phyloP scores from a whole-genome alignment of 2,797 vertebrate genomes.

The Malacoctenus gilli region DNA sequence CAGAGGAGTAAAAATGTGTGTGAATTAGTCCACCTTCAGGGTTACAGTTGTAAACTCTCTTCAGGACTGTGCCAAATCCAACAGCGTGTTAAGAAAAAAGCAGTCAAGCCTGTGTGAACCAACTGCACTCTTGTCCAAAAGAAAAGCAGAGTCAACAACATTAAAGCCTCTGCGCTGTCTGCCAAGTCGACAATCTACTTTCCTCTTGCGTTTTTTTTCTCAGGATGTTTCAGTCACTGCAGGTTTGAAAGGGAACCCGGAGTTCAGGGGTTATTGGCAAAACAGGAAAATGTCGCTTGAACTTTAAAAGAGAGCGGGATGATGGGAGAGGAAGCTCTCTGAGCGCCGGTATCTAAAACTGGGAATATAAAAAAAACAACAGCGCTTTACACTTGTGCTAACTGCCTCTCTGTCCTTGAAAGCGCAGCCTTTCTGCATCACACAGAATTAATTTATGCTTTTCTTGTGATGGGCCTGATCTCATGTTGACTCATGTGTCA shows the following conservation, averaged over 20 bases:
- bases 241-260: slow-evolving; percentile 50
- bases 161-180: slow-evolving; percentile 48
- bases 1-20: neutral
- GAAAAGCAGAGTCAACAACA: slow-evolving; percentile 57
- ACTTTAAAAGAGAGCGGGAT: slow-evolving; percentile 32
- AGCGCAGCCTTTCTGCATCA: slow-evolving; percentile 2
- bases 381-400: neutral
- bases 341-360: slow-evolving; percentile 3
- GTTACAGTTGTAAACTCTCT: slow-evolving; percentile 20
- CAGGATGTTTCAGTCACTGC: slow-evolving; percentile 37
- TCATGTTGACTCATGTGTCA: slow-evolving; percentile 26
- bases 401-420: slow-evolving; percentile 21
- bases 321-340: slow-evolving; percentile 44
- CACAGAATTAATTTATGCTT: slow-evolving; percentile 27
- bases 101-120: slow-evolving; percentile 46
- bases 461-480: slow-evolving; percentile 20
- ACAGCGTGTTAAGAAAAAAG: slow-evolving; percentile 44
- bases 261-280: slow-evolving; percentile 58
- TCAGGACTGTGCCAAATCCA: slow-evolving; percentile 36
- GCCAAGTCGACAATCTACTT: slow-evolving; percentile 42
- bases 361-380: neutral
- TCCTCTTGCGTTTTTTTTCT: slow-evolving; percentile 15
- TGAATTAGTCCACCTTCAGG: slow-evolving; percentile 3
- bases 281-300: slow-evolving; percentile 62
- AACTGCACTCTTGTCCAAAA: slow-evolving; percentile 30